phyloP scores from a whole-genome alignment of 35 echinoderm and acorn worm species.

The Acanthaster planci region DNA sequence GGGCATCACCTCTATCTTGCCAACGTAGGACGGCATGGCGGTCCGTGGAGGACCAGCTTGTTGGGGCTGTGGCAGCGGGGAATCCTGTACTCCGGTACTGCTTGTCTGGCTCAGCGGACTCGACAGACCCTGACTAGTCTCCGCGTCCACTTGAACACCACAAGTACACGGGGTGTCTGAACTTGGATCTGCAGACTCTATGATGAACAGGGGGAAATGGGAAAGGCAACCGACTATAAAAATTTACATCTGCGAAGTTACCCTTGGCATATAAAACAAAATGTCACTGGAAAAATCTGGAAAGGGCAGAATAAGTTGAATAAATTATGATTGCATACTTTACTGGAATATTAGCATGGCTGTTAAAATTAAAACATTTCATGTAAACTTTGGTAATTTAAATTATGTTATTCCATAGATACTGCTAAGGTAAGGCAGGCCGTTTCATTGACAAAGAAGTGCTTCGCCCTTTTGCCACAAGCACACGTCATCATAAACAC shows the following conservation, averaged over 20 bases:
- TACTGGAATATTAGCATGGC: no score
- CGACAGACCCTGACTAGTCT: background rate
- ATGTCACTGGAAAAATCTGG: background rate
- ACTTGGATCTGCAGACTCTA: slow-evolving; percentile 40
- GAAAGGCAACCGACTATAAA: background rate
- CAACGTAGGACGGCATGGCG: slow-evolving; percentile 38
- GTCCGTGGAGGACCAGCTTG: background rate
- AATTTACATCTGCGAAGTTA: background rate
- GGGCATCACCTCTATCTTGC: slow-evolving; percentile 44
- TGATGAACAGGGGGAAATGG: background rate
- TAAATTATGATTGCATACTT: background rate
- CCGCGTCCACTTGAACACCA: slow-evolving; percentile 18
- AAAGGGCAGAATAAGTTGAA: background rate
- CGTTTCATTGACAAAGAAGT: no score
- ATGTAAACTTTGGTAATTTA: background rate
- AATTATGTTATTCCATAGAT: no score
- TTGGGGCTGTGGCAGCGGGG: slow-evolving; percentile 4
- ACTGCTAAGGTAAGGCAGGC: no score
- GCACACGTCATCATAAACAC: no score
- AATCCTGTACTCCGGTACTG: slow-evolving; percentile 19
- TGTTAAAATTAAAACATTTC: no score
- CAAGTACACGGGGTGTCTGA: slow-evolving; percentile 38
- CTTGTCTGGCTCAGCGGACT: slow-evolving; percentile 11
- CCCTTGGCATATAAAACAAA: background rate
- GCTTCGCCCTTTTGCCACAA: no score